A percentile compares a stretch with the other conserved stretches of the same genome.
These are phyloP conservation scores for Sebastolobus alascanus DNA, from an alignment of 2,797 vertebrate species.

Conservation along the genomic window DNA sequence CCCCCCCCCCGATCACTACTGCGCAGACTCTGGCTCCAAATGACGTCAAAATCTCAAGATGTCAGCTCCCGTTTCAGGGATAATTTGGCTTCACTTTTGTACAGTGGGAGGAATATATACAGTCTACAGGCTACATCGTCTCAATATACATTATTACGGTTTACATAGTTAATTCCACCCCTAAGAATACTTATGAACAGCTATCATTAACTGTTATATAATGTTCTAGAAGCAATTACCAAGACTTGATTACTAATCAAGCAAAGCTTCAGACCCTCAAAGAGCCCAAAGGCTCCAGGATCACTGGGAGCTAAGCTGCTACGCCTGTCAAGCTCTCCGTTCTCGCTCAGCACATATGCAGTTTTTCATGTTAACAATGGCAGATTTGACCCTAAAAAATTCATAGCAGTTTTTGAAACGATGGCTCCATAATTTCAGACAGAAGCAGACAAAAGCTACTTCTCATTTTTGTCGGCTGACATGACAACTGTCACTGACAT, in stretches of 20 bases:
- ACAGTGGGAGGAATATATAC: too few species aligned
- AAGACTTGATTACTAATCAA: too few species aligned
- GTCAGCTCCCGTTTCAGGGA: too few species aligned
- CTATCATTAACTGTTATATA: too few species aligned
- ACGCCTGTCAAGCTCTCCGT: neutral
- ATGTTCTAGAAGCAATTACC: too few species aligned
- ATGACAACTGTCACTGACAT: neutral
- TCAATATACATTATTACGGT: neutral
- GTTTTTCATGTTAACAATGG: neutral
- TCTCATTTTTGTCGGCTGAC: neutral
- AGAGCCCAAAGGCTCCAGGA: neutral
- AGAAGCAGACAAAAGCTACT: neutral
- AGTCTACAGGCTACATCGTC: too few species aligned
- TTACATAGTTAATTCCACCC: neutral
- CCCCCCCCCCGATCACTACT: fast-evolving
- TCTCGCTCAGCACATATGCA: neutral
- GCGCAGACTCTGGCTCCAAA: too few species aligned
- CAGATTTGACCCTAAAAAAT: neutral
- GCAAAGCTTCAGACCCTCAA: neutral
- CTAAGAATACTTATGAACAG: too few species aligned
- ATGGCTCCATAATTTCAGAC: neutral
- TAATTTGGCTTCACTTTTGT: too few species aligned
- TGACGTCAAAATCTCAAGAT: too few species aligned
- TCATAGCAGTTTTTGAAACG: neutral
- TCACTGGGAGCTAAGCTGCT: neutral